A percentile compares a stretch with the other conserved stretches of the same genome.
Conservation (phyloP, 2,113 vertebrate genomes). For the Platanista minor region DNA sequence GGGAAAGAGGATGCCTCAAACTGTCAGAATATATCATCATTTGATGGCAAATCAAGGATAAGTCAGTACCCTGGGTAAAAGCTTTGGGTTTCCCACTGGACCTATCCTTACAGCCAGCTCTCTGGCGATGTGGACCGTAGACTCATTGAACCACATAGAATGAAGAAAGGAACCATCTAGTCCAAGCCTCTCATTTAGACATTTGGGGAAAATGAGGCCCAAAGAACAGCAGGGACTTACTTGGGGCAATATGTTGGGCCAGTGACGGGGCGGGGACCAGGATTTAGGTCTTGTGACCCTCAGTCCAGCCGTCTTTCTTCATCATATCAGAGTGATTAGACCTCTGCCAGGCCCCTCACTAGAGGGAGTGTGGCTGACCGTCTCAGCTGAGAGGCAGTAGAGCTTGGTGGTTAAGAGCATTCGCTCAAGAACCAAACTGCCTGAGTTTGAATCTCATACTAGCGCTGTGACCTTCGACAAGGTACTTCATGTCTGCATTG, state of each 20-base stretch:
- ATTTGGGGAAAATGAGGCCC: neutral
- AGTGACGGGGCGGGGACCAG: neutral
- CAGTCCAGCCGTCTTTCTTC: neutral
- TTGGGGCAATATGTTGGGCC: neutral
- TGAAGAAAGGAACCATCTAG: neutral
- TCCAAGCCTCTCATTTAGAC: neutral
- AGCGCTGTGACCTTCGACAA: neutral
- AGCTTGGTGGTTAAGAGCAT: neutral
- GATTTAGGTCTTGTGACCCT: neutral
- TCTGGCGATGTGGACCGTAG: neutral
- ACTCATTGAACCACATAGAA: neutral
- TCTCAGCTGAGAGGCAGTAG: neutral
- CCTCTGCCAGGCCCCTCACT: neutral
- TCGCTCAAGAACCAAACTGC: neutral
- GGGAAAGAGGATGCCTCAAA: neutral
- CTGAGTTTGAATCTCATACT: neutral
- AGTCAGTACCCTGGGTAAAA: neutral
- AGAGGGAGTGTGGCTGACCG: neutral
- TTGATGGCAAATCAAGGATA: neutral
- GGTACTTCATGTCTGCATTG: neutral
- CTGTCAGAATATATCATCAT: neutral
- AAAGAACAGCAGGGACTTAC: neutral
- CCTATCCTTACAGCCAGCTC: neutral
- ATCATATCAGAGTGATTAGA: neutral
- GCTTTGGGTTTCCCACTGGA: neutral